These are phyloP conservation scores for Napeogenes inachia DNA, from an alignment of 2,888 invertebrate species.

Conservation along the genomic window DNA sequence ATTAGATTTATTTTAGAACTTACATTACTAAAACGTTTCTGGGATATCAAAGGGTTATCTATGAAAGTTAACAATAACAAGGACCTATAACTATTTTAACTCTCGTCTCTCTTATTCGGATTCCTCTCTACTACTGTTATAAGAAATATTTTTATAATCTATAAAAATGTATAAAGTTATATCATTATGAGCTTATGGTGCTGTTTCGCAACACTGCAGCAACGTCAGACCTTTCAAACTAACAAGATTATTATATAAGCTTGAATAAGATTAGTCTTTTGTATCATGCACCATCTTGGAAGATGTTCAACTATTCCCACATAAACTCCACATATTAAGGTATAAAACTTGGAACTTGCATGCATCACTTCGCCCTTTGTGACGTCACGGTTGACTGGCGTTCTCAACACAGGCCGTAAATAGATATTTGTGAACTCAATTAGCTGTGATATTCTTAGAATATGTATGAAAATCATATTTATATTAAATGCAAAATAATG, in stretches of 20 bases:
- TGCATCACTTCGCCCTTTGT: conserved; percentile 13
- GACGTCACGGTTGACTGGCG: conserved; percentile 2
- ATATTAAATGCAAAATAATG: neutral
- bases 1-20: too few species aligned
- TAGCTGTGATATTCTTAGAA: conserved; percentile 1
- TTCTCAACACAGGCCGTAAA: conserved; percentile 1
- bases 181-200: neutral
- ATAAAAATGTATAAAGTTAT: too few species aligned
- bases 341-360: conserved; percentile 22
- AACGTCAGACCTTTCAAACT: neutral
- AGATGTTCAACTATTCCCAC: conserved; percentile 14
- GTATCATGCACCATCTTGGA: conserved; percentile 10
- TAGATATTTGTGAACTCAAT: conserved; percentile 5
- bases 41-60: too few species aligned
- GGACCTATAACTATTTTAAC: too few species aligned
- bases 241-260: neutral
- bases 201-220: conserved; percentile 1
- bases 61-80: too few species aligned
- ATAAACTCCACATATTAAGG: conserved; percentile 16
- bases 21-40: too few species aligned
- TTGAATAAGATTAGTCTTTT: neutral
- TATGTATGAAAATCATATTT: neutral
- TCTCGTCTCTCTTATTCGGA: too few species aligned
- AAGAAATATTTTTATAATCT: too few species aligned
- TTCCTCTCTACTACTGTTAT: too few species aligned